phyloP scores from a whole-genome alignment of 64 coral and sea anemone genomes.

The Montipora capricornis region DNA sequence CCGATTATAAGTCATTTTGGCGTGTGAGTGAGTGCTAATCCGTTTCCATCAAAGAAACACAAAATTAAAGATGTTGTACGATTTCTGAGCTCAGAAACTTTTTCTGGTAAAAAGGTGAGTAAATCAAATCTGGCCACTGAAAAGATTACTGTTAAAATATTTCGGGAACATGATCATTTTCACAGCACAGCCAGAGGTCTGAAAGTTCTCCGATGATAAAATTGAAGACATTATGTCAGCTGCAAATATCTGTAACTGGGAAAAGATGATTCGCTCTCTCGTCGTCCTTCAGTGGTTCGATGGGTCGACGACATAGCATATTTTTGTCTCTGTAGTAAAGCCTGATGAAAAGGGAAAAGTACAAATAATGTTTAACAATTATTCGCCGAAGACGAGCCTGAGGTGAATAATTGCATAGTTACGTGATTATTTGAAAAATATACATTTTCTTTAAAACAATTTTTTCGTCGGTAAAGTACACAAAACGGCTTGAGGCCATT shows the following conservation, averaged over 20 bases:
- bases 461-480: too few species aligned
- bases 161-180: too few species aligned
- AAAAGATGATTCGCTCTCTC: conserved; percentile 91
- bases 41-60: too few species aligned
- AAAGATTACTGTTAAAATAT: too few species aligned
- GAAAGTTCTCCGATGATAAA: background rate
- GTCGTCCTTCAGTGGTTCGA: conserved; percentile 73
- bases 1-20: too few species aligned
- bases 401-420: too few species aligned
- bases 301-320: conserved; percentile 68
- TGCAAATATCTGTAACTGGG: conserved; percentile 71
- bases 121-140: background rate
- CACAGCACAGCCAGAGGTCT: too few species aligned
- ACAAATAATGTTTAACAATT: background rate
- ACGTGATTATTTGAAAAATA: too few species aligned
- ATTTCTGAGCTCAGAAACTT: background rate
- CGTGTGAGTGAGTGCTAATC: too few species aligned
- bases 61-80: background rate
- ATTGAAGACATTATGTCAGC: conserved; percentile 10
- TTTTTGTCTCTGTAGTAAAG: conserved; percentile 80
- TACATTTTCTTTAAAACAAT: too few species aligned
- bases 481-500: too few species aligned
- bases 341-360: conserved; percentile 42
- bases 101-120: background rate
- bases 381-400: too few species aligned